Evolutionary conservation across 2,888 invertebrate genomes (phyloP).

Genomic region (Tolmerus cingulatus): DNA sequence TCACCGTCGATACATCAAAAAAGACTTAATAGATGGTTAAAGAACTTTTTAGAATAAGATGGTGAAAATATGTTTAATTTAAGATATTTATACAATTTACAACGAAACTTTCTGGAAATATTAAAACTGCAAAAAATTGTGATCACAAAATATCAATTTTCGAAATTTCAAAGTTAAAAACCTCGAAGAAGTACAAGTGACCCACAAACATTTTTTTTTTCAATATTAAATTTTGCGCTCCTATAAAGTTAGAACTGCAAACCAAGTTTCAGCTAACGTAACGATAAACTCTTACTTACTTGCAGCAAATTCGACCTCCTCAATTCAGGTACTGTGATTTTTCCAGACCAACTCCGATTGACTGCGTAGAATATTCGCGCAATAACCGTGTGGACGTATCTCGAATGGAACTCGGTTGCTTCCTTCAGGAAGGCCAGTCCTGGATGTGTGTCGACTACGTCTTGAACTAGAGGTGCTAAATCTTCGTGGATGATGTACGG

Average conservation of each 20-base stretch:
- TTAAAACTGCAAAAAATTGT: too few relatives aligned
- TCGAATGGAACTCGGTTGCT: slow-evolving; percentile 97
- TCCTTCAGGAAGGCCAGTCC: slow-evolving; percentile 97
- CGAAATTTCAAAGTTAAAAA: too few relatives aligned
- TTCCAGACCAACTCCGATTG: slow-evolving; percentile 96
- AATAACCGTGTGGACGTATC: slow-evolving; percentile 98
- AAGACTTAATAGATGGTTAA: too few relatives aligned
- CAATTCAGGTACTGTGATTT: slow-evolving; percentile 87
- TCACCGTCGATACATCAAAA: too few relatives aligned
- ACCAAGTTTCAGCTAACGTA: background rate
- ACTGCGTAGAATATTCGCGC: slow-evolving; percentile 97
- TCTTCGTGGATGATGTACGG: slow-evolving; percentile 81
- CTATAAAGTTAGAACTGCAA: background rate
- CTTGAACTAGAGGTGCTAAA: slow-evolving; percentile 92
- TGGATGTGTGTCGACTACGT: slow-evolving; percentile 98
- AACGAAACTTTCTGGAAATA: too few relatives aligned
- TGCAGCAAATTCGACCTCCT: slow-evolving; percentile 89
- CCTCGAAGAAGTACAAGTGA: too few relatives aligned
- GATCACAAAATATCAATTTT: too few relatives aligned
- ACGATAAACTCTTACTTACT: slow-evolving; percentile 50
- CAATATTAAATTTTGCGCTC: too few relatives aligned
- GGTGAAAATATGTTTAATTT: too few relatives aligned
- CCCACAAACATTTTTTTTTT: too few relatives aligned
- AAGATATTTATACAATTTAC: too few relatives aligned
- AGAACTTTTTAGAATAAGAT: too few relatives aligned